Evolutionary conservation across 2,888 invertebrate genomes (phyloP), one percentile per base, ranked within the genome.

Genomic region (Agrotis ipsilon): DNA sequence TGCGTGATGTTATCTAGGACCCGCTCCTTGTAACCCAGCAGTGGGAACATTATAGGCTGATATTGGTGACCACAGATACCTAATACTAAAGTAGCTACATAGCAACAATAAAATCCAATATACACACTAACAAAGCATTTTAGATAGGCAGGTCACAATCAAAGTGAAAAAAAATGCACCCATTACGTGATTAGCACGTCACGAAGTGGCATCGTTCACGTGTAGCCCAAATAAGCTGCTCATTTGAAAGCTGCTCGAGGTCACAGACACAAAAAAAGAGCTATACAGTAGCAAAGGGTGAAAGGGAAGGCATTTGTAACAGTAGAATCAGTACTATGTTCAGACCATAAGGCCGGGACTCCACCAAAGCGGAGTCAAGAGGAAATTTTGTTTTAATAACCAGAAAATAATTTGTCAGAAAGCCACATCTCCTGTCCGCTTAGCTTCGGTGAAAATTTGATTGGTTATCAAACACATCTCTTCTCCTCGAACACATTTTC

Each of bases 191-290:
- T 32, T 57, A 21, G 39, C 60, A 72, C 14, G n/a, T 61, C 75
- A 75, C 75, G 64, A 72, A 32, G 13, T 61, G 72, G 60, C 65
- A 57, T 65, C 78, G 32, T 58, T 75, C 72, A 75, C 72, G 78
- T 72, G 11, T 58, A 65, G 59, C 18, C 52, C 57, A 43, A 72
- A 65, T 72, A 71, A 19, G 18, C 39, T 46, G 6, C n/a, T 32
- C 39, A 32, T 16, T 65, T 52, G 19, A 72, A 72, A 78, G 64
- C 16, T 27, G 39, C 11, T 1, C 39, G 59, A 52, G 70, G 62
- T 77, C 24, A 70, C 16, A 7, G 11, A 66, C 18, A 18, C 21
- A 24, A 59, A 63, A 49, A 62, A 46, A 9, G 54, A 32, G 39
- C 32, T 16, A 0, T 27, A 16, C 18, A 73, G 18, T 32, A 55